Percentiles rank a stretch among this genome's conserved stretches.
phyloP scores from a whole-genome alignment of 2,888 invertebrate species.

The Crepidodera aurea region DNA sequence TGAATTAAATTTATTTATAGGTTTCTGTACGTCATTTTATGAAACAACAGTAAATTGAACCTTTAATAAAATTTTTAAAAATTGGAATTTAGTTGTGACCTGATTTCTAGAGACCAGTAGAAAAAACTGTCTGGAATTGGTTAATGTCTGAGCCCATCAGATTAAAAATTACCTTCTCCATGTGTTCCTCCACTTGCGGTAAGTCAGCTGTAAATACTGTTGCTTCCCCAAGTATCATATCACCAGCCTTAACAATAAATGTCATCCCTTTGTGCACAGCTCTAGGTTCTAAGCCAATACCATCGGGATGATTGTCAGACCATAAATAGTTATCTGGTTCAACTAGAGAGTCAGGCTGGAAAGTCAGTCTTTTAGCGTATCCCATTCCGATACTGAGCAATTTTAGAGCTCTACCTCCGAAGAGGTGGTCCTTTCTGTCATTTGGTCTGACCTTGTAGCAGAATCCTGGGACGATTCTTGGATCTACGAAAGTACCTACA shows the following conservation, averaged over 20 bases:
- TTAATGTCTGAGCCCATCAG: too few species aligned
- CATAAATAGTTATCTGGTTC: constrained; percentile 75
- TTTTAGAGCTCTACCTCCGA: constrained; percentile 70
- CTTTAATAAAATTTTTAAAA: too few species aligned
- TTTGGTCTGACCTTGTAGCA: constrained; percentile 75
- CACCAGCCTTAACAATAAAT: constrained; percentile 68
- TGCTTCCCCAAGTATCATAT: constrained; percentile 71
- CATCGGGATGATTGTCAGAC: constrained; percentile 80
- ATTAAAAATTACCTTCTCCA: constrained; percentile 66
- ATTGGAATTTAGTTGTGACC: too few species aligned
- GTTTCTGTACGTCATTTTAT: too few species aligned
- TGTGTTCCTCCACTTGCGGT: constrained; percentile 73
- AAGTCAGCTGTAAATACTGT: constrained; percentile 73
- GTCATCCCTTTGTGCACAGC: constrained; percentile 74
- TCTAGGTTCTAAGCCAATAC: constrained; percentile 73
- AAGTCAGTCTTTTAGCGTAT: constrained; percentile 79
- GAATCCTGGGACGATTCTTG: constrained; percentile 76
- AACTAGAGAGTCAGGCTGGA: constrained; percentile 70
- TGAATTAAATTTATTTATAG: too few species aligned
- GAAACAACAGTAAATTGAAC: too few species aligned
- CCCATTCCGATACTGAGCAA: constrained; percentile 76
- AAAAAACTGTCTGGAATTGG: too few species aligned
- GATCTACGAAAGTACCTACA: constrained; percentile 73
- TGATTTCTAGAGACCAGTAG: too few species aligned
- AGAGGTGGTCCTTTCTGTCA: constrained; percentile 70